Base-by-base conservation (phyloP, 2,113 vertebrate genomes). In the Isichthys henryi region DNA sequence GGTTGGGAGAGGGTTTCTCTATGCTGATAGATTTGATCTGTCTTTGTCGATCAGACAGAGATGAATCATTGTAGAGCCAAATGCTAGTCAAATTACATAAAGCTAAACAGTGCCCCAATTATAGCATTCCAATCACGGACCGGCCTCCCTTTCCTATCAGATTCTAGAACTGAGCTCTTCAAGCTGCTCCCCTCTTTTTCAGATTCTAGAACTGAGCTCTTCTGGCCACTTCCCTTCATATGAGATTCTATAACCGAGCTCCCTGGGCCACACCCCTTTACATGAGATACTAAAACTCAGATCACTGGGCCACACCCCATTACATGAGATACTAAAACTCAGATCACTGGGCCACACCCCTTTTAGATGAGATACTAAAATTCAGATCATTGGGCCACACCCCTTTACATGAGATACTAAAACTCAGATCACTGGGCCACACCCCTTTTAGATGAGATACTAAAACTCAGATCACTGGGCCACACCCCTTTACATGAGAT, bases 1-100 rank as follows among this genome's bases (percentile, higher is more conserved):
- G 21, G n/a, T 2, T 56, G 31, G 89, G 80, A 85, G 88, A 90
- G 52, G 91, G 91, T 88, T 49, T 82, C 89, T 83, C 89, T 70
- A 13, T 70, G 45, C 77, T 31, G 53, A 84, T 66, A 84, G 39
- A 45, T 90, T 82, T 88, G 11, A 86, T 90, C 90, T 89, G 90
- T 88, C 88, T 86, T 62, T 62, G 45, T 90, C 85, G 88, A 89
- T 89, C 53, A 15, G 10, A 9, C 90, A 86, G 58, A 88, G 39
- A 58, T 83, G 23, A 77, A 77, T 10, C 4, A 13, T 77, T 77
- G n/a, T 39, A 77, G 70, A 39, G 70, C 70, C 27, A 77, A 35
- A 77, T 39, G 13, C 35, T 39, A 39, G 70, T 15, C 70, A 17
- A 17, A 35, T 77, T 77, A 35, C 15, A 77, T 39, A 77, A 77